Evolutionary conservation across 2,888 invertebrate genomes (phyloP).

Genomic region (Tetrapedia diversipes): DNA sequence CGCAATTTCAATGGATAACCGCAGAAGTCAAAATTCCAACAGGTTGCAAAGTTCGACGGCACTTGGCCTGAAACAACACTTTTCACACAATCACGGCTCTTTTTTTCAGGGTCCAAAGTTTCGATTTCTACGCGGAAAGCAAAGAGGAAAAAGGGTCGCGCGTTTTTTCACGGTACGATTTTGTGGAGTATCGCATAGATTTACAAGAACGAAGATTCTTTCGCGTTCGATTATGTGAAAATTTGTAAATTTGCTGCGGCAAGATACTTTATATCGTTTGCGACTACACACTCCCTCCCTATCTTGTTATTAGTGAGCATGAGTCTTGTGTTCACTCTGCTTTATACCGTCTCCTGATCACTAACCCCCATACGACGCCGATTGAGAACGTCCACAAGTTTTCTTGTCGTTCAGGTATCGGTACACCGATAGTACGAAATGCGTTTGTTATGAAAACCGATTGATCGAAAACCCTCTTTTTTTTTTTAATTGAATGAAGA

Average conservation of each 20-base stretch:
- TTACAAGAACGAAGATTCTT: background rate
- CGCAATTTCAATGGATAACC: background rate
- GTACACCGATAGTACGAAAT: background rate
- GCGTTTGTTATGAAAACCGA: background rate
- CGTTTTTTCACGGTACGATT: no score
- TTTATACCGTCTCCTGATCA: conserved; percentile 62
- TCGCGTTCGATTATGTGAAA: background rate
- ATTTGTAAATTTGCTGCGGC: background rate
- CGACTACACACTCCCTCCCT: conserved; percentile 48
- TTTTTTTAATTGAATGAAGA: no score
- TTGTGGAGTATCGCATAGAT: background rate
- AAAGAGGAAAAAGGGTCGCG: no score
- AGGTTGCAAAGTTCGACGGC: background rate
- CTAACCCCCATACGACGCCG: conserved; percentile 56
- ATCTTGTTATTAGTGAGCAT: conserved; percentile 61
- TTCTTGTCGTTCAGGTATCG: conserved; percentile 13
- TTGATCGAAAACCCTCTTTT: background rate
- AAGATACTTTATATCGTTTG: conserved; percentile 22
- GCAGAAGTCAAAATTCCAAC: background rate
- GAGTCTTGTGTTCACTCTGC: conserved; percentile 51
- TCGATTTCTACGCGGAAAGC: no score
- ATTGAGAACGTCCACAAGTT: conserved; percentile 34
- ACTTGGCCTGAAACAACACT: conserved; percentile 29
- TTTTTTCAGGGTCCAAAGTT: background rate
- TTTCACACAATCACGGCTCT: conserved; percentile 28